Conservation (phyloP, 2,797 vertebrate genomes). For the Leuciscus waleckii region DNA sequence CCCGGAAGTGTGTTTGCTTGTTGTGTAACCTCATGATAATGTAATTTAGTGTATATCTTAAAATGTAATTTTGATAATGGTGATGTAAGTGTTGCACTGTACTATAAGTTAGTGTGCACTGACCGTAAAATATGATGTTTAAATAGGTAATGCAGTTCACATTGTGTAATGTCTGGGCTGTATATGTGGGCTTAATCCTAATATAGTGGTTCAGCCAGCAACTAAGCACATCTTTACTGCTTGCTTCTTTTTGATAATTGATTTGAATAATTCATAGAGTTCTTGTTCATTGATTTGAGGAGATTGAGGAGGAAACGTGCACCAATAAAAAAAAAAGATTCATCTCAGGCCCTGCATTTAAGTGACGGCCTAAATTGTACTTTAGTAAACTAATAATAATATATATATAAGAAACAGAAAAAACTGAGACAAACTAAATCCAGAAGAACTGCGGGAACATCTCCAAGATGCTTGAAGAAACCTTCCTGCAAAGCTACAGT, state of each 20-base stretch:
- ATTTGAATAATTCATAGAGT: neutral
- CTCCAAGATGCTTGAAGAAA: too few species aligned
- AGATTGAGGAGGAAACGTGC: neutral
- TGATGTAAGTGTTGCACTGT: constrained; percentile 7
- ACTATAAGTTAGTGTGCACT: neutral
- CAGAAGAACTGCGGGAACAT: too few species aligned
- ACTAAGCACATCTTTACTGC: neutral
- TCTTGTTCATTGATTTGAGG: neutral
- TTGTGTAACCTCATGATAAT: neutral
- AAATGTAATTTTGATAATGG: neutral
- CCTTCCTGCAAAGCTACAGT: too few species aligned
- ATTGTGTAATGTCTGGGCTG: constrained; percentile 7
- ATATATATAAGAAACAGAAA: too few species aligned
- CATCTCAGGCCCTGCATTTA: neutral
- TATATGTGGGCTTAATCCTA: constrained; percentile 1
- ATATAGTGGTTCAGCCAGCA: neutral
- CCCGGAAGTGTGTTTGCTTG: neutral
- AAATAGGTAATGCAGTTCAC: constrained; percentile 13
- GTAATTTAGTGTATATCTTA: neutral
- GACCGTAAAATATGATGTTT: neutral
- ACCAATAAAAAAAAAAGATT: neutral
- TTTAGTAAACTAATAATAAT: too few species aligned
- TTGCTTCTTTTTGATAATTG: neutral
- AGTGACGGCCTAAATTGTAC: too few species aligned
- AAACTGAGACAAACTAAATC: too few species aligned